These are phyloP conservation scores for Drosophila rhopaloa DNA, from an alignment of 1,140 invertebrate genomes.

Conservation along the genomic window DNA sequence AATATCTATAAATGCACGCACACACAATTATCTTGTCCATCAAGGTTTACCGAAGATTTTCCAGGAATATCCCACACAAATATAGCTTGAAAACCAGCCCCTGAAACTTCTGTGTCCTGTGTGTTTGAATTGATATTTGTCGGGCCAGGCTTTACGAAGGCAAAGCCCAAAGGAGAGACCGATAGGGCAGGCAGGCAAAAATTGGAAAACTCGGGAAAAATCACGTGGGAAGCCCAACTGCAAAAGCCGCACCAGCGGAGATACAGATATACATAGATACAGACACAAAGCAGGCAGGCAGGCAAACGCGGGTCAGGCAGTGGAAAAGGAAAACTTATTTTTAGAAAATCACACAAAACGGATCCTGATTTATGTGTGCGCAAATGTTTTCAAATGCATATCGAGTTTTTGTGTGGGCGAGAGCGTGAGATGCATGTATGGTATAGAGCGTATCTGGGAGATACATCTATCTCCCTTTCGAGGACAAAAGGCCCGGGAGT, in stretches of 20 bases:
- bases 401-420: conserved; percentile 43
- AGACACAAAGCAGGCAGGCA: conserved; percentile 36
- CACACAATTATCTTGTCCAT: conserved; percentile 14
- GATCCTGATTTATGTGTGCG: conserved; percentile 56
- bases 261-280: conserved; percentile 52
- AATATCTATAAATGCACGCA: conserved; percentile 23
- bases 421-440: conserved; percentile 1
- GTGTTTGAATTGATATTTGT: conserved; percentile 15
- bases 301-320: conserved; percentile 16
- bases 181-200: conserved; percentile 54
- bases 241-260: conserved; percentile 56
- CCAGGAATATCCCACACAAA: conserved; percentile 59
- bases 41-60: conserved; percentile 40
- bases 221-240: conserved; percentile 72
- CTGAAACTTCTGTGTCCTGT: conserved; percentile 55
- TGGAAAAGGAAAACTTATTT: conserved; percentile 70
- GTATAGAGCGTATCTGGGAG: conserved; percentile 13
- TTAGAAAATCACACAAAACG: conserved; percentile 58
- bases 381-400: conserved; percentile 40
- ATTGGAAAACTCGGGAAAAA: conserved; percentile 54
- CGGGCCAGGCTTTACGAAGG: conserved; percentile 68
- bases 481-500: conserved; percentile 25
- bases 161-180: conserved; percentile 69
- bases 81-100: conserved; percentile 61
- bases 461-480: conserved; percentile 10